phyloP scores from a whole-genome alignment of 2,888 invertebrate genomes.

The Epinotia brunnichana region DNA sequence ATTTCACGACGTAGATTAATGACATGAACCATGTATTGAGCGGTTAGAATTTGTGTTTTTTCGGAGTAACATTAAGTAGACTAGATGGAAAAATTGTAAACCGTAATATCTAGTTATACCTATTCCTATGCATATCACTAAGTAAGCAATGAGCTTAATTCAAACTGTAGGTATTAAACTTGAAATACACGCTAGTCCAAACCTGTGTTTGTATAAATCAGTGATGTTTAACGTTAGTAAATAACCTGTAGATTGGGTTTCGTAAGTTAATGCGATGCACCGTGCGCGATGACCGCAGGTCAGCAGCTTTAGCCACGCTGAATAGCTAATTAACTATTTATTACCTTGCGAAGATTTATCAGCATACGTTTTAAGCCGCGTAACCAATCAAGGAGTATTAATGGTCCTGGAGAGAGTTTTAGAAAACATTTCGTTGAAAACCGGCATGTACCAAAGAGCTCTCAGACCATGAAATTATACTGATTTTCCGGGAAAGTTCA shows the following conservation, averaged over 20 bases:
- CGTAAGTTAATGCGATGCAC: slow-evolving; percentile 26
- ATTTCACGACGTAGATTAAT: slow-evolving; percentile 33
- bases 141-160: background rate
- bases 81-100: too few relatives aligned
- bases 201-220: slow-evolving; percentile 23
- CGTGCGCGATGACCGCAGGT: slow-evolving; percentile 31
- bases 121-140: background rate
- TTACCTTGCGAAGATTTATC: slow-evolving; percentile 28
- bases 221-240: slow-evolving; percentile 28
- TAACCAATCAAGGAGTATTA: slow-evolving; percentile 2
- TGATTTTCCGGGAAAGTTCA: slow-evolving; percentile 5
- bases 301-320: slow-evolving; percentile 26
- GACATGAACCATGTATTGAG: slow-evolving; percentile 26
- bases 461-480: background rate
- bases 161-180: background rate
- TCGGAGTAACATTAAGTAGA: background rate
- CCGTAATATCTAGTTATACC: background rate
- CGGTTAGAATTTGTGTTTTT: slow-evolving; percentile 5
- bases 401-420: slow-evolving; percentile 12
- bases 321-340: slow-evolving; percentile 36
- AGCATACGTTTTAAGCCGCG: slow-evolving; percentile 2
- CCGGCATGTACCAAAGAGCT: background rate
- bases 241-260: slow-evolving; percentile 33
- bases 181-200: background rate
- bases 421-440: background rate